Base-by-base conservation (phyloP, 2,888 invertebrate genomes). In the Lepidochrysops patricia region DNA sequence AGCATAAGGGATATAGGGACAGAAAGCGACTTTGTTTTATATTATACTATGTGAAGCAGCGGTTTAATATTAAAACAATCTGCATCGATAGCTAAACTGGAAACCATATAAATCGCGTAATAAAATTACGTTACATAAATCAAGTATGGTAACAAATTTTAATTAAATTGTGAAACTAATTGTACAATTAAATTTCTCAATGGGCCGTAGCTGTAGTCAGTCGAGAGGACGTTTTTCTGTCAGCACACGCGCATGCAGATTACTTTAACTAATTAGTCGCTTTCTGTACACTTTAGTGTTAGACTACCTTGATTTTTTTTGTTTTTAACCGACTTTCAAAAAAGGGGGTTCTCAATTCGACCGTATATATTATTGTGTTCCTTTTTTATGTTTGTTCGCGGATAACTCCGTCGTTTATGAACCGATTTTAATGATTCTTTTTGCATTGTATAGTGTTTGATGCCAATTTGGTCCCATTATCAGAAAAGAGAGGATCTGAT, bases 91-190 rank as follows among this genome's bases (percentile, higher is more conserved):
- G 27, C 19, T 54, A 32, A 54, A 19, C 54, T 54, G 32, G 54
- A 54, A 54, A 54, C 54, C 54, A 54, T 54, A 54, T 19, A 54
- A 54, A 54, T 54, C 9, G 54, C 29, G 19, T 54, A 54, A 54
- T 54, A 54, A 54, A 54, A 32, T 54, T 54, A 54, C 54, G 54
- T 15, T 54, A 54, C 19, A 32, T 54, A 32, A 54, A 54, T 54
- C 54, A 54, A 54, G 29, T 54, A 32, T 54, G 54, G 54, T 32
- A 54, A 19, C 29, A 54, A 54, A 54, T 54, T 54, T 54, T 54
- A 54, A 54, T 54, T 54, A 32, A 54, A 54, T 54, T 54, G 54
- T 32, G 54, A 54, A 54, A 54, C 54, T 54, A 32, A 32, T 23
- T 29, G 54, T 54, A 54, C 54, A 54, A 54, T 54, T 54, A 54